Evolutionary conservation across 2,797 vertebrate genomes (phyloP).

Genomic region (Enteromius trimaculatus): DNA sequence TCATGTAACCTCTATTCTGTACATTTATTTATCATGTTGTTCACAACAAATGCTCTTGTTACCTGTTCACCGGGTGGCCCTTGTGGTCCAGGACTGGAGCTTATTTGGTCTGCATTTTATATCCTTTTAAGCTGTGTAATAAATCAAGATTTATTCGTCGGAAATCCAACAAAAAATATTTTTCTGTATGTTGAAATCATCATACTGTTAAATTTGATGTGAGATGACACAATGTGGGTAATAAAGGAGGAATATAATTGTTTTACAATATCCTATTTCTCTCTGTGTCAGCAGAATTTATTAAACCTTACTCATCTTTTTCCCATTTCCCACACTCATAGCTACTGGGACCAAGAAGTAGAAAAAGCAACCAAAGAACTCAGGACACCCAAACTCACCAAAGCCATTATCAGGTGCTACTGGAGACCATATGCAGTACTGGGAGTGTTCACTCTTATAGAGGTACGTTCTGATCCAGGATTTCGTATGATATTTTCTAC

Average conservation of each 20-base stretch:
- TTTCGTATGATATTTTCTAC: not conserved
- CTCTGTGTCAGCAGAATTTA: not conserved
- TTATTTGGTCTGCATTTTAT: not conserved
- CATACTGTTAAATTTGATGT: not conserved
- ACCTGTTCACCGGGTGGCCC: not conserved
- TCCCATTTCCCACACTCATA: slow-evolving; percentile 61
- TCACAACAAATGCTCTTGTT: not conserved
- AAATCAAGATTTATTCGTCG: not conserved
- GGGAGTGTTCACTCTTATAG: slow-evolving; percentile 87
- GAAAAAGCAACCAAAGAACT: slow-evolving; percentile 81
- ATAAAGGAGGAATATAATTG: not conserved
- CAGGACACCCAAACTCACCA: slow-evolving; percentile 80
- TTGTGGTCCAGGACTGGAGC: not conserved
- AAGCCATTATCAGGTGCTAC: slow-evolving; percentile 87
- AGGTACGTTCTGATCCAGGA: slow-evolving; percentile 73
- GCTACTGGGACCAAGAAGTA: slow-evolving; percentile 88
- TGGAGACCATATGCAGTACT: slow-evolving; percentile 88
- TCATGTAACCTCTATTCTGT: not conserved
- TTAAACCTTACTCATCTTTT: not conserved
- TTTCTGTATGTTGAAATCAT: not conserved
- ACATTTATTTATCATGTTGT: not conserved
- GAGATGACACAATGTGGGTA: not conserved
- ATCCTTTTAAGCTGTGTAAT: not conserved
- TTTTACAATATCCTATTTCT: not conserved
- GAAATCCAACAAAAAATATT: not conserved